A percentile compares a stretch with the other conserved stretches of the same genome.
phyloP scores from a whole-genome alignment of 1,140 invertebrate genomes.

The Muscidifurax raptorellus region DNA sequence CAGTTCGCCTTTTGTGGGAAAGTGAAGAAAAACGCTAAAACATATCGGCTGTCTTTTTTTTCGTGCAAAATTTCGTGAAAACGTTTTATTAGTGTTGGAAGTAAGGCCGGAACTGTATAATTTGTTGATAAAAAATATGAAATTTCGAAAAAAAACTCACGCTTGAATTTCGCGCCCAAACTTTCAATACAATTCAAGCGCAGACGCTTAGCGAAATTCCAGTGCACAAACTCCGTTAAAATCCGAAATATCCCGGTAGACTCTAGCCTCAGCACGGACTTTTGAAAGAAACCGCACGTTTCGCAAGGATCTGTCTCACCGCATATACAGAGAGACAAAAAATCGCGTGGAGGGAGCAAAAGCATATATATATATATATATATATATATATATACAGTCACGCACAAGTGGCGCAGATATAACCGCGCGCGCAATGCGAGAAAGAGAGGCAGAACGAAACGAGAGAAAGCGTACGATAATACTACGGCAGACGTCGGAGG shows the following conservation, averaged over 20 bases:
- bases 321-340: not conserved
- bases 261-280: too few relatives aligned
- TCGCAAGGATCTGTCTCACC: too few relatives aligned
- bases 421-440: not conserved
- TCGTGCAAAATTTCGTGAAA: not conserved
- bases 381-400: too few relatives aligned
- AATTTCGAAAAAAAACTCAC: too few relatives aligned
- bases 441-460: conserved; percentile 44
- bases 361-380: not conserved
- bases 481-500: conserved; percentile 29
- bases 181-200: not conserved
- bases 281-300: too few relatives aligned
- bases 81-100: too few relatives aligned
- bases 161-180: too few relatives aligned
- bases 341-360: not conserved
- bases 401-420: not conserved
- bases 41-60: not conserved
- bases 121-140: too few relatives aligned
- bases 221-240: not conserved
- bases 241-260: not conserved
- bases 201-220: too few relatives aligned
- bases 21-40: not conserved
- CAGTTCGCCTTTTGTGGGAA: conserved; percentile 3
- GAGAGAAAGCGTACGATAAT: conserved; percentile 22
- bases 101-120: too few relatives aligned